phyloP scores from a whole-genome alignment of 1,140 invertebrate genomes.

The Halesus radiatus region DNA sequence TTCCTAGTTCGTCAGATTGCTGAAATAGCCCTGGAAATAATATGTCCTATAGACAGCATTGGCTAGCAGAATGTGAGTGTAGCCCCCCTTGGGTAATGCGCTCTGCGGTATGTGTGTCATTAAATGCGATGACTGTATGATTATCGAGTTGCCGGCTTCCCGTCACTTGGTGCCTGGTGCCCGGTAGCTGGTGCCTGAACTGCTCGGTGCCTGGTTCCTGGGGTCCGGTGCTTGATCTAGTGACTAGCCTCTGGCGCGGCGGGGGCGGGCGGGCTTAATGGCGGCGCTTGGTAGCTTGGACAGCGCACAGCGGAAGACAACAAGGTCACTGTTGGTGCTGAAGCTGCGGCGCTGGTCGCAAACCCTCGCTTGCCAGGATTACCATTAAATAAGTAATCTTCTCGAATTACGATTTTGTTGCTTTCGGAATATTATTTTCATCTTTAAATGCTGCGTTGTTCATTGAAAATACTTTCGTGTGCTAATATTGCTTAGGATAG shows the following conservation, averaged over 20 bases:
- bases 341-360: too few species aligned
- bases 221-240: too few species aligned
- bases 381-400: too few species aligned
- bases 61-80: not conserved
- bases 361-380: too few species aligned
- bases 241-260: too few species aligned
- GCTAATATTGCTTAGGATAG: too few species aligned
- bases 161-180: not conserved
- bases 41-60: not conserved
- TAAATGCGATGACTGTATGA: conserved; percentile 30
- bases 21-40: not conserved
- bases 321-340: not conserved
- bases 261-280: not conserved
- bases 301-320: conserved; percentile 9
- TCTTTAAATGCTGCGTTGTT: too few species aligned
- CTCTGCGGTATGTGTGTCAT: conserved; percentile 1
- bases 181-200: too few species aligned
- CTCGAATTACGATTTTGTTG: too few species aligned
- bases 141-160: conserved; percentile 34
- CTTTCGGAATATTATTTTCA: too few species aligned
- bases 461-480: too few species aligned
- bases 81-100: not conserved
- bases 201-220: too few species aligned
- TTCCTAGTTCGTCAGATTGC: not conserved
- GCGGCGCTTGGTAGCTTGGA: conserved; percentile 2